phyloP scores from a whole-genome alignment of 64 coral and sea anemone genomes.

The Acropora tenuis region DNA sequence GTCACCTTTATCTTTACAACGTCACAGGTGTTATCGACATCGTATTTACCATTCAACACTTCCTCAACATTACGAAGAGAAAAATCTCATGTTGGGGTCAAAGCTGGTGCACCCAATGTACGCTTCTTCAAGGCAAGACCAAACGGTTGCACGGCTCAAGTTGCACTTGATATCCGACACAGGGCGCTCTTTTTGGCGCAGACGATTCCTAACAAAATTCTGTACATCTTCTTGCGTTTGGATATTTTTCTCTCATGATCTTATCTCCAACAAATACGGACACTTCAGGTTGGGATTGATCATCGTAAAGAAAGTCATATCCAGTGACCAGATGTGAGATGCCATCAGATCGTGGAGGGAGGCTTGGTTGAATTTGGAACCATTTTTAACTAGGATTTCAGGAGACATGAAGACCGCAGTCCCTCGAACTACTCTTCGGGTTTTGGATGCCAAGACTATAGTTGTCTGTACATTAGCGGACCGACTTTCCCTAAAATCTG shows the following conservation, averaged over 20 bases:
- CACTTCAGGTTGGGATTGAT: constrained; percentile 34
- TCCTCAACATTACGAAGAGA: constrained; percentile 26
- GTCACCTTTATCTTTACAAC: background rate
- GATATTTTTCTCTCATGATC: background rate
- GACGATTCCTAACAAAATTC: constrained; percentile 3
- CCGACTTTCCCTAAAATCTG: background rate
- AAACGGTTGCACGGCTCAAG: constrained; percentile 19
- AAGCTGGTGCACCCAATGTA: constrained; percentile 25
- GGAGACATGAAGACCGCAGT: constrained; percentile 47
- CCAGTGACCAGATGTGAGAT: constrained; percentile 49
- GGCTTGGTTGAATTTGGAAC: background rate
- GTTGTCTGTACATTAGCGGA: background rate
- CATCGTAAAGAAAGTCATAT: constrained; percentile 51
- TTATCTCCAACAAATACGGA: constrained; percentile 18
- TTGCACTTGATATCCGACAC: background rate
- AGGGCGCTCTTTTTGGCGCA: background rate
- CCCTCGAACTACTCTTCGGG: constrained; percentile 6
- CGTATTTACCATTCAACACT: constrained; percentile 5
- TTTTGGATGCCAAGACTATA: constrained; percentile 25
- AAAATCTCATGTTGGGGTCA: constrained; percentile 17
- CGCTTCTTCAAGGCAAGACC: constrained; percentile 14
- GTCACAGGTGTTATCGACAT: constrained; percentile 12
- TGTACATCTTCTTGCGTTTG: background rate
- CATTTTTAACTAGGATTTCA: constrained; percentile 8
- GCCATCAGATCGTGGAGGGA: constrained; percentile 39